A percentile compares a stretch with the other conserved stretches of the same genome.
Evolutionary conservation across 2,113 vertebrate species (phyloP).

Genomic region (Lethenteron camtschaticum): DNA sequence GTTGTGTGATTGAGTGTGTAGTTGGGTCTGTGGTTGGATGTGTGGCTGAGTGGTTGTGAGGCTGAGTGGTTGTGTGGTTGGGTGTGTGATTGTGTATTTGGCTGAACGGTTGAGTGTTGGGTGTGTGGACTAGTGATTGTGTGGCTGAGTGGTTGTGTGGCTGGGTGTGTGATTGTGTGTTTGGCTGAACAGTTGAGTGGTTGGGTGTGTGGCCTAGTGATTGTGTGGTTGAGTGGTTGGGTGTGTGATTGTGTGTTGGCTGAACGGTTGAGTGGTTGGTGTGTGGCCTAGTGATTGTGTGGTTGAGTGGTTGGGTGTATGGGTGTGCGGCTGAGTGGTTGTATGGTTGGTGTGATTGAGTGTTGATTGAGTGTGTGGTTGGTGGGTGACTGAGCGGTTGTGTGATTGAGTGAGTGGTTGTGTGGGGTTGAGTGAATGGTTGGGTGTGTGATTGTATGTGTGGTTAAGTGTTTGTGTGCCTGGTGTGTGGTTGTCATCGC

Average conservation of each 20-base stretch:
- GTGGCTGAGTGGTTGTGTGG: constrained; percentile 17
- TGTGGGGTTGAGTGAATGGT: background rate
- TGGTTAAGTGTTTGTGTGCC: constrained; percentile 5
- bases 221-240: constrained; percentile 11
- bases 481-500: constrained; percentile 12
- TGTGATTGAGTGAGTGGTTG: constrained; percentile 21
- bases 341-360: constrained; percentile 20
- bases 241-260: background rate
- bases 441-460: background rate
- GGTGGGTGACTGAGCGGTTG: constrained; percentile 21
- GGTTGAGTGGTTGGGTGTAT: too few relatives aligned
- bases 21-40: constrained; percentile 7
- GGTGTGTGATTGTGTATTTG: constrained; percentile 7
- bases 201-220: too few relatives aligned
- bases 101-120: constrained; percentile 25
- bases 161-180: constrained; percentile 16
- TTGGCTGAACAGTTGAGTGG: constrained; percentile 1
- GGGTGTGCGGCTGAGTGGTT: background rate
- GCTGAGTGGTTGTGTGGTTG: background rate
- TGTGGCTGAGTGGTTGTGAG: background rate
- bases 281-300: too few relatives aligned
- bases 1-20: constrained; percentile 11
- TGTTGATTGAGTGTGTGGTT: constrained; percentile 20
- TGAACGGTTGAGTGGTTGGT: background rate
- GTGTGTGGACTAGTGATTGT: constrained; percentile 13